Evolutionary conservation across 1,140 invertebrate genomes (phyloP).

Genomic region (Gryon sp.): DNA sequence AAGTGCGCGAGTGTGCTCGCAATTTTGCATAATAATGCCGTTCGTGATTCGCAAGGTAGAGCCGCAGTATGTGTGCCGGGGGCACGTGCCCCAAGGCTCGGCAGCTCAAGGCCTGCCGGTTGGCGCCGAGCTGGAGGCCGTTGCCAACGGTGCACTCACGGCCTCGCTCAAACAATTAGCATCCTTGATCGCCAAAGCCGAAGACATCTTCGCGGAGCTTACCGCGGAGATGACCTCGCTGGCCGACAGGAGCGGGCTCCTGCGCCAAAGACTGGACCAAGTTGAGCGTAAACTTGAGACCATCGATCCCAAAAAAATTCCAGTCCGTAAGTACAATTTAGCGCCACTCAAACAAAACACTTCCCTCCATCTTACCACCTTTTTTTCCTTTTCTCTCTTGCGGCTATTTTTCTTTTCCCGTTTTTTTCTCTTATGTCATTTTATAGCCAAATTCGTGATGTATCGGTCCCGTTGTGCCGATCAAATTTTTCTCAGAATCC

Average conservation of each 20-base stretch:
- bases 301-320: constrained; percentile 81
- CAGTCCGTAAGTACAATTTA: constrained; percentile 80
- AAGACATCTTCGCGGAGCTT: constrained; percentile 81
- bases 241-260: constrained; percentile 77
- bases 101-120: constrained; percentile 73
- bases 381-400: not conserved
- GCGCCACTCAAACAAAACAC: too few relatives aligned
- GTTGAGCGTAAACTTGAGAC: constrained; percentile 73
- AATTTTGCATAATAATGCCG: constrained; percentile 73
- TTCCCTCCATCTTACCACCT: too few relatives aligned
- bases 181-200: constrained; percentile 79
- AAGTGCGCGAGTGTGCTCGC: constrained; percentile 49
- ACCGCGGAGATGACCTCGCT: constrained; percentile 79
- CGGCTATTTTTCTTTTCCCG: not conserved
- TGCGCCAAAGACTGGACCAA: constrained; percentile 75
- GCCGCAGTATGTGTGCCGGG: constrained; percentile 76
- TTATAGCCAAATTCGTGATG: not conserved
- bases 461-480: not conserved
- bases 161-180: constrained; percentile 80
- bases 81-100: constrained; percentile 74
- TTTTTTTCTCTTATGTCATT: not conserved
- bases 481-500: not conserved
- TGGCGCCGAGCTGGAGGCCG: constrained; percentile 78
- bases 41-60: constrained; percentile 77
- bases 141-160: constrained; percentile 80